Evolutionary conservation across 2,888 invertebrate genomes (phyloP).

Genomic region (Tenthredo mesomela): DNA sequence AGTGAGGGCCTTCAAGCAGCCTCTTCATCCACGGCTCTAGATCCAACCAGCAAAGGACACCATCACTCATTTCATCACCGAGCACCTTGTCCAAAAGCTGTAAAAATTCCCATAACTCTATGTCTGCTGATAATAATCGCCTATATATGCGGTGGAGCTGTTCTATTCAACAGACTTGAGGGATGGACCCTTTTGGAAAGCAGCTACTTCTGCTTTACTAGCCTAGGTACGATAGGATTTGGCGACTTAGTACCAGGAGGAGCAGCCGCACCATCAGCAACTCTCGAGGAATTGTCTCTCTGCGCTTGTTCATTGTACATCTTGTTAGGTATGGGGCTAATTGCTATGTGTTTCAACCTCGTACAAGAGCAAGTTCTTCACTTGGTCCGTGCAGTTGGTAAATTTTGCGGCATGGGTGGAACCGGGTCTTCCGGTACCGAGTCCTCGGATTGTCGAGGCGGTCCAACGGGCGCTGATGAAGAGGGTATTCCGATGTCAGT

Average conservation of each 20-base stretch:
- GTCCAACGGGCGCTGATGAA: constrained; percentile 67
- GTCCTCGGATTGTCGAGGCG: constrained; percentile 61
- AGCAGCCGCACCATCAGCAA: constrained; percentile 76
- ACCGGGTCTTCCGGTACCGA: constrained; percentile 48
- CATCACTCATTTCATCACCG: constrained; percentile 61
- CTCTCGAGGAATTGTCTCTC: constrained; percentile 84
- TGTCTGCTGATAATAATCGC: constrained; percentile 91
- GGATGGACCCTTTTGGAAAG: constrained; percentile 95
- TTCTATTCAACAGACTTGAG: constrained; percentile 94
- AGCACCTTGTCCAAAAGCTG: constrained; percentile 78
- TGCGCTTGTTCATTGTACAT: constrained; percentile 91
- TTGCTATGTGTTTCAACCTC: constrained; percentile 93
- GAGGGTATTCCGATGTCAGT: constrained; percentile 79
- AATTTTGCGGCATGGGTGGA: constrained; percentile 72
- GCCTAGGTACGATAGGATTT: constrained; percentile 90
- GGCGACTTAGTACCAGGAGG: constrained; percentile 88
- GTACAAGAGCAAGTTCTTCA: constrained; percentile 88
- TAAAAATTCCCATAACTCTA: constrained; percentile 92
- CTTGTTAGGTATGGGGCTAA: constrained; percentile 90
- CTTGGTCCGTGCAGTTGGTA: constrained; percentile 80
- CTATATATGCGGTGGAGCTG: constrained; percentile 93
- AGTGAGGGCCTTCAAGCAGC: constrained; percentile 72
- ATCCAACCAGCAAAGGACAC: constrained; percentile 68
- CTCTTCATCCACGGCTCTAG: constrained; percentile 68
- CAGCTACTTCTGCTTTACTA: constrained; percentile 89